Evolutionary conservation across 2,888 invertebrate genomes (phyloP).

Genomic region (Cantharis rustica): DNA sequence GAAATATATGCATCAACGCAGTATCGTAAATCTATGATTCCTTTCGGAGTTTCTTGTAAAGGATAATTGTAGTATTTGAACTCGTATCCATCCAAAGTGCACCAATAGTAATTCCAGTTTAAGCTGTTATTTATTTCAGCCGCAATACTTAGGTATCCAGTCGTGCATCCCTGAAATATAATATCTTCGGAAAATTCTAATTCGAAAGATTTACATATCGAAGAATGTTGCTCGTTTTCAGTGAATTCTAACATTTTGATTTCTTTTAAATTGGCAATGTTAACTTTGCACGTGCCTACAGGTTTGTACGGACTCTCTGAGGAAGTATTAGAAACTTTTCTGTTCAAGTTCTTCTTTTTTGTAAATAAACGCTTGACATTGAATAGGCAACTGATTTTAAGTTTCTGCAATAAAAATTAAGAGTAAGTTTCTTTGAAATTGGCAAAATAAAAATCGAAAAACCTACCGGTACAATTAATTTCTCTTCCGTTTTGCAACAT

Average conservation of each 20-base stretch:
- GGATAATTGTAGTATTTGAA: slow-evolving; percentile 60
- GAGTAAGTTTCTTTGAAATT: too few relatives aligned
- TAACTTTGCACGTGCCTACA: slow-evolving; percentile 41
- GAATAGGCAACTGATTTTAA: neutral
- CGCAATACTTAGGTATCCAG: slow-evolving; percentile 59
- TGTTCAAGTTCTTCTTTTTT: neutral
- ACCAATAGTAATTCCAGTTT: slow-evolving; percentile 62
- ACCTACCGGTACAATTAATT: neutral
- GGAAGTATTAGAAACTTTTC: neutral
- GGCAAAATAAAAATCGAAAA: too few relatives aligned
- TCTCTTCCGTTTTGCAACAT: neutral
- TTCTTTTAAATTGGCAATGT: slow-evolving; percentile 43
- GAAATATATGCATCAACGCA: slow-evolving; percentile 48
- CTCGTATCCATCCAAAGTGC: slow-evolving; percentile 54
- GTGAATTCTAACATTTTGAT: slow-evolving; percentile 42
- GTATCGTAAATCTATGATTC: slow-evolving; percentile 51
- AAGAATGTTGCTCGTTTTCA: slow-evolving; percentile 37
- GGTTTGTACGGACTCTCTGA: slow-evolving; percentile 12
- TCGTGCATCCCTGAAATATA: slow-evolving; percentile 43
- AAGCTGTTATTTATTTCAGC: slow-evolving; percentile 50
- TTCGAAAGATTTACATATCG: slow-evolving; percentile 44
- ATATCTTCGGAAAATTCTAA: slow-evolving; percentile 44
- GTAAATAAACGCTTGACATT: neutral
- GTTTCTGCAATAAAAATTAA: too few relatives aligned
- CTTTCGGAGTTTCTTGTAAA: slow-evolving; percentile 47